phyloP scores from a whole-genome alignment of 2,113 vertebrate species.

The Macaca nemestrina region DNA sequence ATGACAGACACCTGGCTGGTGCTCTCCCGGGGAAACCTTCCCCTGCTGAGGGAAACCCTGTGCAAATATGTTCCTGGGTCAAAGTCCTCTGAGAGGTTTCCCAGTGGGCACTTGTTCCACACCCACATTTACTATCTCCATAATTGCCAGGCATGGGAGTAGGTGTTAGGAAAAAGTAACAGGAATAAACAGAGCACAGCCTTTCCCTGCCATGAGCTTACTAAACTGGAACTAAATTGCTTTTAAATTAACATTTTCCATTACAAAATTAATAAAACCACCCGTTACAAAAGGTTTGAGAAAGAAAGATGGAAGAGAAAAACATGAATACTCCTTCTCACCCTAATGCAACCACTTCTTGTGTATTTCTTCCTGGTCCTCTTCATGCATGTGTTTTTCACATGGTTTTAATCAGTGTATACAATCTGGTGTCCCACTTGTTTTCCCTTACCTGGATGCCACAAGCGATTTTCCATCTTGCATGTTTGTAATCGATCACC shows the following conservation, averaged over 20 bases:
- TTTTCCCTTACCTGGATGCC: not conserved
- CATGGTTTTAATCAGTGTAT: not conserved
- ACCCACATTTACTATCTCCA: not conserved
- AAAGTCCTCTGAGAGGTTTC: slow-evolving; percentile 11
- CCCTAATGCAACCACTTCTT: not conserved
- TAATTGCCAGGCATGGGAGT: not conserved
- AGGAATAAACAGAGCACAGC: not conserved
- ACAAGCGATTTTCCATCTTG: not conserved
- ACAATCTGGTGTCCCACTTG: not conserved
- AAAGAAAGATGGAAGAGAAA: not conserved
- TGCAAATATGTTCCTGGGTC: not conserved
- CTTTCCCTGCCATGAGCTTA: not conserved
- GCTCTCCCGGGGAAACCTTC: not conserved
- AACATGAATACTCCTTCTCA: not conserved
- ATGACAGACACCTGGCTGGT: not conserved
- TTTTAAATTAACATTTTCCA: slow-evolving; percentile 17
- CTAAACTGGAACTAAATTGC: not conserved
- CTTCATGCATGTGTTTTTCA: not conserved
- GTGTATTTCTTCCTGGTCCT: not conserved
- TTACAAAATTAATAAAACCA: not conserved
- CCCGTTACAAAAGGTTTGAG: not conserved
- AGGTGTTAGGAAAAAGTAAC: not conserved
- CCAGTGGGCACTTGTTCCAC: not conserved
- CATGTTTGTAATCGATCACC: not conserved
- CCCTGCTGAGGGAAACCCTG: not conserved